Conservation (phyloP, 2,797 vertebrate species). For the Sebastes kiyomatsui region DNA sequence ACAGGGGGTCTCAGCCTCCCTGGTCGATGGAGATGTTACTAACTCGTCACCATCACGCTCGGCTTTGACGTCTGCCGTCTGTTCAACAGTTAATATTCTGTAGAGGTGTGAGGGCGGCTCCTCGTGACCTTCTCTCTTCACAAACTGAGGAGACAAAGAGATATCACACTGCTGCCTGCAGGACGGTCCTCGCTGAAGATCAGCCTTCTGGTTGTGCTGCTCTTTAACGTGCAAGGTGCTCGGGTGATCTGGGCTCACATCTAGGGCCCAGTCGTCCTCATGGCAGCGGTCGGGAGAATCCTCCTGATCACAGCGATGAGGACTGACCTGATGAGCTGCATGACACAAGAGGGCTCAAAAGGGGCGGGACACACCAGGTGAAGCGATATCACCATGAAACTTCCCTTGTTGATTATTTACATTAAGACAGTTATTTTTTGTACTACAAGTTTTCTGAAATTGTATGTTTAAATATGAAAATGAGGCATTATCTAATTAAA, state of each 20-base stretch:
- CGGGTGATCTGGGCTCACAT: not conserved
- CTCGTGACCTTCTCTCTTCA: not conserved
- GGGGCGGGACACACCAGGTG: too few species aligned
- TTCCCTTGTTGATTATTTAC: too few species aligned
- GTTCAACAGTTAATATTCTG: not conserved
- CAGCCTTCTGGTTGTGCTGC: not conserved
- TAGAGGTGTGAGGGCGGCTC: not conserved
- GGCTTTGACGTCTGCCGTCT: conserved; percentile 1
- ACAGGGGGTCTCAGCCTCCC: not conserved
- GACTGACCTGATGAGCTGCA: not conserved
- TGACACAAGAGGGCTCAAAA: not conserved
- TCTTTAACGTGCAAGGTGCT: not conserved
- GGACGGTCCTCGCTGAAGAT: not conserved
- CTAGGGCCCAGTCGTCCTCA: not conserved
- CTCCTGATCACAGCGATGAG: not conserved
- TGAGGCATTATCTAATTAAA: too few species aligned
- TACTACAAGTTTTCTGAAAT: too few species aligned
- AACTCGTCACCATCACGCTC: not conserved
- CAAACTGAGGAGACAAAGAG: not conserved
- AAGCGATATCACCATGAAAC: too few species aligned
- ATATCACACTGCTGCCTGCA: not conserved
- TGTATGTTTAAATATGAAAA: too few species aligned
- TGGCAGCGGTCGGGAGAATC: not conserved
- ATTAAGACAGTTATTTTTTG: too few species aligned
- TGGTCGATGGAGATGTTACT: not conserved